Evolutionary conservation across 2,888 invertebrate genomes (phyloP), one percentile per base, ranked within the genome.

Genomic region (Apodemia duryi): DNA sequence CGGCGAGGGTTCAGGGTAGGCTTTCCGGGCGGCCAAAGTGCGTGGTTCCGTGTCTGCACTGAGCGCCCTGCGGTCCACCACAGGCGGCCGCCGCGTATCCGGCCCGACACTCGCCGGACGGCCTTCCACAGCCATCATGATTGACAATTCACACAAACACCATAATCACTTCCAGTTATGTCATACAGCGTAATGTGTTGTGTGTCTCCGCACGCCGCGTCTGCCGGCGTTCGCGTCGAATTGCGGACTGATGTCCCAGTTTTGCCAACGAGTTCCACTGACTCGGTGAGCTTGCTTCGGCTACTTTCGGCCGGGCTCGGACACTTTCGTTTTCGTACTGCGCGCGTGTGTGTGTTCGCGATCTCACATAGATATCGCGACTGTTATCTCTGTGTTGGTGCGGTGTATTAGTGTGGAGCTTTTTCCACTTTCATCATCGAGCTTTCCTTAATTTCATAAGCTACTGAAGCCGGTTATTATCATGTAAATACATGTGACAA

Each of bases 181-280:
- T 90, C 89, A 89, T 83, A 82, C 77, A 82, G 84, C 88, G 88
- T 84, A 84, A 86, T 80, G 78, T 80, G 77, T 75, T 69, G 77
- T 77, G 81, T 66, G 63, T 52, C 62, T 74, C 72, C 77, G 84
- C 79, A 79, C 78, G 81, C 80, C 83, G 79, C 88, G 89, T 90
- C 91, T 88, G 84, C 79, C 84, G 80, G 81, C 85, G 82, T 77
- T 87, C 88, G 91, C 91, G 86, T 88, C 87, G 85, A 82, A 81
- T 84, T 87, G 88, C 92, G 86, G 89, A 93, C 93, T 93, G 93
- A 93, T 94, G 93, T 93, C 93, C 93, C 93, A 94, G 93, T 93
- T 93, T 92, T 89, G 84, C 78, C 88, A 88, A 83, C 85, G 89
- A 92, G 91, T 91, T 91, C 89, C 78, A 92, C 91, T 88, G 88